phyloP scores from a whole-genome alignment of 2,797 vertebrate species.

The Diplodus sargus region DNA sequence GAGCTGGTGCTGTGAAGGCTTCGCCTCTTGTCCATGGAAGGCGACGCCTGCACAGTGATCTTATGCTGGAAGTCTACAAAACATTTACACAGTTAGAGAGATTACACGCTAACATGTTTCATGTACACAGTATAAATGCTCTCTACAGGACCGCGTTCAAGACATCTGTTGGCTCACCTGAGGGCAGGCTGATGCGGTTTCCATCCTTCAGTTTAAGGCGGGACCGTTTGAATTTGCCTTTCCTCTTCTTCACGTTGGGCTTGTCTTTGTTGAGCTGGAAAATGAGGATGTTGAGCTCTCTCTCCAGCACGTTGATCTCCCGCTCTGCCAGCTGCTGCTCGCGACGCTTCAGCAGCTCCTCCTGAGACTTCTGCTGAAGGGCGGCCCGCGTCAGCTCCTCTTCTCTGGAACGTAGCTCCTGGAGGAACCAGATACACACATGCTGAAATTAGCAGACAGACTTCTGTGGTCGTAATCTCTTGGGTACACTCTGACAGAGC shows the following conservation, averaged over 20 bases:
- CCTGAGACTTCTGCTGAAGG: conserved; percentile 96
- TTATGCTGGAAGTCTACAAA: conserved; percentile 95
- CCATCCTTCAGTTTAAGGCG: conserved; percentile 95
- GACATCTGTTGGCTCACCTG: conserved; percentile 80
- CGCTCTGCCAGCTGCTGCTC: conserved; percentile 94
- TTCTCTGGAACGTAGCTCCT: conserved; percentile 95
- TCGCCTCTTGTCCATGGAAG: conserved; percentile 93
- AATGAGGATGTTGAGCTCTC: conserved; percentile 95
- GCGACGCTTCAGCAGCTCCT: conserved; percentile 91
- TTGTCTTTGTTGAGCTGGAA: conserved; percentile 97
- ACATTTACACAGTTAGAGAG: conserved; percentile 1
- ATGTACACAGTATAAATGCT: not conserved
- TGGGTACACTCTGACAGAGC: not conserved
- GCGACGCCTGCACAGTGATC: conserved; percentile 97
- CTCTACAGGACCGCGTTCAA: not conserved
- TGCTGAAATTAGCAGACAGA: not conserved
- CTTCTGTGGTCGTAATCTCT: not conserved
- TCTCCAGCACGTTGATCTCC: conserved; percentile 94
- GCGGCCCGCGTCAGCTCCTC: conserved; percentile 93
- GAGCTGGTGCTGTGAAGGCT: conserved; percentile 92
- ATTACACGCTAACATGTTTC: conserved; percentile 2
- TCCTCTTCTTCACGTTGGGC: conserved; percentile 95
- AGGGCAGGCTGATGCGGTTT: conserved; percentile 96
- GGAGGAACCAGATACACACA: conserved; percentile 1
- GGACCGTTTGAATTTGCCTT: conserved; percentile 94